phyloP scores from a whole-genome alignment of 2,888 invertebrate genomes.

The Tinea pellionella region DNA sequence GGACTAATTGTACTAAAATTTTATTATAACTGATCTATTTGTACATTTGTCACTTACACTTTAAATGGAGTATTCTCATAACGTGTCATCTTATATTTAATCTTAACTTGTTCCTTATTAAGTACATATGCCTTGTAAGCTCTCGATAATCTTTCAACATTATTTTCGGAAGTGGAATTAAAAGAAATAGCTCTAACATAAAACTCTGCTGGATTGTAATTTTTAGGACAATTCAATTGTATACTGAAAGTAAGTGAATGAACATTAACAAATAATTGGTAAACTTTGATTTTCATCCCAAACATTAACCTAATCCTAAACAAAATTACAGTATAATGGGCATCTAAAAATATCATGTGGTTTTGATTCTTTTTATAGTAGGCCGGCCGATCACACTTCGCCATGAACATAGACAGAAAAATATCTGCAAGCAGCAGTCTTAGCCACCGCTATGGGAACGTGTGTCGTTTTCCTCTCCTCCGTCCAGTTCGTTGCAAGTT shows the following conservation, averaged over 20 bases:
- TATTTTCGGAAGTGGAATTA: conserved; percentile 17
- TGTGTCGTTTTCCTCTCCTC: no score
- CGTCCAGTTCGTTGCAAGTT: no score
- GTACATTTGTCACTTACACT: conserved; percentile 25
- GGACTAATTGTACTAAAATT: no score
- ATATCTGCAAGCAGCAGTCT: no score
- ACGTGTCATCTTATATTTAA: neutral
- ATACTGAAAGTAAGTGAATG: conserved; percentile 67
- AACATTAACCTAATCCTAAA: no score
- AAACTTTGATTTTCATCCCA: neutral
- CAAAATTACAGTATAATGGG: no score
- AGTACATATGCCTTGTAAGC: conserved; percentile 23
- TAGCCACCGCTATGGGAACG: no score
- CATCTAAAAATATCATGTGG: no score
- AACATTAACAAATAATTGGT: neutral
- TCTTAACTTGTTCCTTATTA: neutral
- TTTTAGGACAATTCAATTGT: conserved; percentile 74
- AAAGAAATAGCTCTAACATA: conserved; percentile 72
- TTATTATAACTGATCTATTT: no score
- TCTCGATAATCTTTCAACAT: conserved; percentile 29
- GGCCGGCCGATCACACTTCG: no score
- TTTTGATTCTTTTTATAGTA: no score
- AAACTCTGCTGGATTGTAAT: conserved; percentile 89
- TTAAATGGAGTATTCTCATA: conserved; percentile 16
- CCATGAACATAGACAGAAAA: no score